Evolutionary conservation across 2,113 vertebrate genomes (phyloP).

Genomic region (Lichenostomus cassidix): DNA sequence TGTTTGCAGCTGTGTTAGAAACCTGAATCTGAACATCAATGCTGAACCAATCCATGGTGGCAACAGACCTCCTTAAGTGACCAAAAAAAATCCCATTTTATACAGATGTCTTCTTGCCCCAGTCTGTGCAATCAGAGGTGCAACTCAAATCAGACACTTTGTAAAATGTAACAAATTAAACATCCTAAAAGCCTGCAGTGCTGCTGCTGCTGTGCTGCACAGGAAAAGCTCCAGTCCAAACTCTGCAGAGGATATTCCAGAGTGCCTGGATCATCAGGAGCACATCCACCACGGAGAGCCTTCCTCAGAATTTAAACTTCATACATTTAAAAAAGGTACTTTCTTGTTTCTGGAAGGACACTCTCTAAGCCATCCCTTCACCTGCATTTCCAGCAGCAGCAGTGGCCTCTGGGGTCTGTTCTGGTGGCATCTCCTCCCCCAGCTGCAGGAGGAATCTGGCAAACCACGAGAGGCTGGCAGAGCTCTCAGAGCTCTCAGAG

Average conservation of each 20-base stretch:
- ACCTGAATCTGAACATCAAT: neutral
- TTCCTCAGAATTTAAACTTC: neutral
- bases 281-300: neutral
- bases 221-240: neutral
- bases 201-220: neutral
- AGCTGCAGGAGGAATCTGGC: neutral
- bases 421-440: neutral
- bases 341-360: neutral
- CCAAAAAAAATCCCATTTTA: neutral
- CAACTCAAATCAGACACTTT: neutral
- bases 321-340: rapidly evolving
- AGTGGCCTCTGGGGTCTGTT: neutral
- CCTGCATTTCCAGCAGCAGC: neutral
- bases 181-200: neutral
- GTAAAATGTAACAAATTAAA: neutral
- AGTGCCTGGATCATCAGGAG: neutral
- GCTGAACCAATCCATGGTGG: neutral
- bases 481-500: neutral
- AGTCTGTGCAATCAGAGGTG: neutral
- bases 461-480: neutral
- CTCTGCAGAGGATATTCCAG: neutral
- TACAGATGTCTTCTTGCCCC: neutral
- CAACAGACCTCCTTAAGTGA: neutral
- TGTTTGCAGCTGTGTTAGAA: neutral
- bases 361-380: neutral